Percentiles rank a stretch among this genome's conserved stretches.
Conservation (phyloP, 2,797 vertebrate genomes). For the Sebastes iracundus region DNA sequence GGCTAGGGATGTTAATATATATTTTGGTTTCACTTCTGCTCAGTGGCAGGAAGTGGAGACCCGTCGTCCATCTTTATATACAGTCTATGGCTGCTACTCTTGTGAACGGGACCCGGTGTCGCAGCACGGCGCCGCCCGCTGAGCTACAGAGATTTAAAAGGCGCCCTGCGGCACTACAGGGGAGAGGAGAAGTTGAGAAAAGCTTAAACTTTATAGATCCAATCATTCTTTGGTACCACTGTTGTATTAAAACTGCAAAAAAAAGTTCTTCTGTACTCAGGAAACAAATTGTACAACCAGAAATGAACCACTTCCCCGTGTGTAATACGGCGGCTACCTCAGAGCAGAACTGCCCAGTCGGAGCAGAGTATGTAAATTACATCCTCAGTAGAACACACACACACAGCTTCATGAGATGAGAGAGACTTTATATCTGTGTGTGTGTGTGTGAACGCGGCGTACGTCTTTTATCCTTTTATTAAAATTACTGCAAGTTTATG, state of each 20-base stretch:
- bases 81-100: background rate
- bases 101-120: background rate
- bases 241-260: background rate
- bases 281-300: background rate
- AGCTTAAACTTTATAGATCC: background rate
- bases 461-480: conserved; percentile 5
- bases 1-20: no score
- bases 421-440: background rate
- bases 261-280: background rate
- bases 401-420: background rate
- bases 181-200: background rate
- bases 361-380: background rate
- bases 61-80: no score
- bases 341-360: background rate
- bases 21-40: no score
- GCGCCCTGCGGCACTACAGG: background rate
- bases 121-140: background rate
- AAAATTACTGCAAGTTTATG: conserved; percentile 6
- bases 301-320: background rate
- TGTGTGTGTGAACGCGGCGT: background rate
- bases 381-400: background rate
- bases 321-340: background rate
- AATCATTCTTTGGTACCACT: background rate
- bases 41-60: no score
- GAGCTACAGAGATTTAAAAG: background rate